Conservation (phyloP, 2,888 invertebrate genomes). For the Cephonodes hylas region DNA sequence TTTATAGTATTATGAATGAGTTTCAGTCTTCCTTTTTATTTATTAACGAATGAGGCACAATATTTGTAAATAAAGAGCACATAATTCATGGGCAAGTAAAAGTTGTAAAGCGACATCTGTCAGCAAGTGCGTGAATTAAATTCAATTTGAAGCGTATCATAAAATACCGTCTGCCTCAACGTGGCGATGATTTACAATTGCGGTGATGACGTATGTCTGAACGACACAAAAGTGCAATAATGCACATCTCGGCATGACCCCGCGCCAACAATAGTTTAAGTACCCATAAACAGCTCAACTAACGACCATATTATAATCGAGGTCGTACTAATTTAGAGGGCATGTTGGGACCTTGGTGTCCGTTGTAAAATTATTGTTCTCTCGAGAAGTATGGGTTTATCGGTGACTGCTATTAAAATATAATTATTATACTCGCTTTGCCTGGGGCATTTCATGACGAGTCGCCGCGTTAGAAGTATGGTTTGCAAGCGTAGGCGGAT, state of each 20-base stretch:
- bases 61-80: no score
- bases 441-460: background rate
- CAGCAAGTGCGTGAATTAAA: background rate
- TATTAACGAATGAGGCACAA: no score
- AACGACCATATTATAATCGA: conserved; percentile 43
- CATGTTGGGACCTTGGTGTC: conserved; percentile 29
- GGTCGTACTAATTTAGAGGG: conserved; percentile 48
- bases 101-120: background rate
- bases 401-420: background rate
- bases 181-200: background rate
- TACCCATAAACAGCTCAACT: conserved; percentile 43
- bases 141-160: background rate
- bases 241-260: conserved; percentile 24
- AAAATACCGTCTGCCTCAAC: background rate
- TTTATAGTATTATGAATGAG: no score
- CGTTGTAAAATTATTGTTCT: background rate
- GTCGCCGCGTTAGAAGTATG: background rate
- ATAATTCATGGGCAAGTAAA: background rate
- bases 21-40: no score
- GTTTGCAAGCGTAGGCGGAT: background rate
- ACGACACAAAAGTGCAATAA: conserved; percentile 9
- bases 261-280: conserved; percentile 43
- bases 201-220: background rate
- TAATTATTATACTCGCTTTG: background rate
- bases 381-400: background rate